A percentile compares a stretch with the other conserved stretches of the same genome.
Conservation (phyloP, 2,113 vertebrate genomes). For the Epinephelus cyanopodus region DNA sequence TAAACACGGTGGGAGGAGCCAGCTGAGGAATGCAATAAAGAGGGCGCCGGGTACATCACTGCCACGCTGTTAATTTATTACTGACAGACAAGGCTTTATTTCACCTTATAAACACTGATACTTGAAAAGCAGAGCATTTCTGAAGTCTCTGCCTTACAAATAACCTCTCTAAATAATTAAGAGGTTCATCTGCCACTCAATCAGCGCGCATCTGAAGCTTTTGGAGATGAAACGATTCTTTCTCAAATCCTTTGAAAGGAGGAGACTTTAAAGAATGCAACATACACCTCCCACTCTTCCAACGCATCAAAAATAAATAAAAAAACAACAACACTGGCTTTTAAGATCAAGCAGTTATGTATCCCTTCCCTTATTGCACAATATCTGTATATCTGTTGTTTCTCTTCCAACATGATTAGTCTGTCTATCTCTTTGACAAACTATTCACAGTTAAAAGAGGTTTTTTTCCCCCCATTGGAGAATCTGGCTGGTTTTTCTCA, state of each 20-base stretch:
- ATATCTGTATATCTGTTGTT: constrained; percentile 23
- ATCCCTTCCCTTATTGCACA: constrained; percentile 20
- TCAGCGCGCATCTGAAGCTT: constrained; percentile 59
- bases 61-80: constrained; percentile 62
- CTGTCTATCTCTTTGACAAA: constrained; percentile 33
- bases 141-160: constrained; percentile 70
- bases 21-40: constrained; percentile 23
- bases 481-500: neutral
- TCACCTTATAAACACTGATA: constrained; percentile 69
- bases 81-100: constrained; percentile 62
- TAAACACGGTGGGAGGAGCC: constrained; percentile 56
- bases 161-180: constrained; percentile 81
- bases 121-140: constrained; percentile 62
- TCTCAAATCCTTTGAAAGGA: constrained; percentile 58
- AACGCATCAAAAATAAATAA: constrained; percentile 29
- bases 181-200: constrained; percentile 76
- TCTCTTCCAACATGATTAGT: constrained; percentile 26
- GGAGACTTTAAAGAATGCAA: constrained; percentile 60
- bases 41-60: constrained; percentile 50
- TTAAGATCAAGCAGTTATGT: constrained; percentile 44
- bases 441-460: constrained; percentile 38
- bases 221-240: constrained; percentile 66
- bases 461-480: constrained; percentile 31
- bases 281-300: constrained; percentile 38
- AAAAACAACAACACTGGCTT: constrained; percentile 21